Evolutionary conservation across 2,797 vertebrate species (phyloP).

Genomic region (Sitta carolinensis): DNA sequence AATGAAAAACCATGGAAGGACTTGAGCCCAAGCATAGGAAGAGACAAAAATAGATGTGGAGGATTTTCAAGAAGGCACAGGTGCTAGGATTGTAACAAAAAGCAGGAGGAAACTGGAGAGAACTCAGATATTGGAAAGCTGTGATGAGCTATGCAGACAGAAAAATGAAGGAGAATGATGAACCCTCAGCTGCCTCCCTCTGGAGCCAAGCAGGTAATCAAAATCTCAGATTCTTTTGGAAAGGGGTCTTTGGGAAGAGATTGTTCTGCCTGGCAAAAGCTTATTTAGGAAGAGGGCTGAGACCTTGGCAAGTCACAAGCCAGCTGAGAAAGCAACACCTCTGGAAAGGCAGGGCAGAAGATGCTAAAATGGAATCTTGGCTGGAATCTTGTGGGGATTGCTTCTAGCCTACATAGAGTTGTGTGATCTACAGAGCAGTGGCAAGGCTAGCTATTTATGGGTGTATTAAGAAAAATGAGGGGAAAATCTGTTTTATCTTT

Average conservation of each 20-base stretch:
- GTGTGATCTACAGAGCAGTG: neutral
- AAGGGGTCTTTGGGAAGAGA: neutral
- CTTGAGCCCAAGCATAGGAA: neutral
- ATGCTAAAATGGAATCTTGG: neutral
- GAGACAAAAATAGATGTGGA: neutral
- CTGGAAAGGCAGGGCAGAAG: neutral
- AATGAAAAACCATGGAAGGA: neutral
- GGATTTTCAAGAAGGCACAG: neutral
- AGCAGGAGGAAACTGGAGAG: neutral
- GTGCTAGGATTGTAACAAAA: neutral
- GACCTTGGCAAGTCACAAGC: neutral
- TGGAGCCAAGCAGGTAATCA: neutral
- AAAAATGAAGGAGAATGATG: neutral
- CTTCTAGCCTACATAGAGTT: neutral
- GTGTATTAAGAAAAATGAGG: neutral
- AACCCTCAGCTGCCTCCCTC: neutral
- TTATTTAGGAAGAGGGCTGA: neutral
- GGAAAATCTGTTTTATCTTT: neutral
- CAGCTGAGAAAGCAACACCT: neutral
- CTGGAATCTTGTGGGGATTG: neutral
- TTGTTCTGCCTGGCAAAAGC: neutral
- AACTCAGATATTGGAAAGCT: neutral
- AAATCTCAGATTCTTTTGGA: neutral
- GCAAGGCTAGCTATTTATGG: rapidly evolving
- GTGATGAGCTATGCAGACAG: neutral